Conservation (phyloP, 1,140 invertebrate species). For the Trypoxylus dichotomus region DNA sequence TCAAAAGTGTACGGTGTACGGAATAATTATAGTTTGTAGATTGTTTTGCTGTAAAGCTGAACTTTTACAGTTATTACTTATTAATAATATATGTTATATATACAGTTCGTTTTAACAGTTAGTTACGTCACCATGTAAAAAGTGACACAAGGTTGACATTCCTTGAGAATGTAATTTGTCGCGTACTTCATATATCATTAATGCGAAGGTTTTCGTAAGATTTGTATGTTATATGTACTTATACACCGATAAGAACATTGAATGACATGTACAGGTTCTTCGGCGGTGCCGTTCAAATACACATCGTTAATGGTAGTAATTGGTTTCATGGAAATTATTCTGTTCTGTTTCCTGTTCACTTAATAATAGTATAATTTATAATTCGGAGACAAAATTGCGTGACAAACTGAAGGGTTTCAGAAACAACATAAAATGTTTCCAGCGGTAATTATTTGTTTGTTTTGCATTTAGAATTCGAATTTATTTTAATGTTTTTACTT, state of each 20-base stretch:
- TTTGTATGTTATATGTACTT: neutral
- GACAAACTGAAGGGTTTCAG: too few relatives aligned
- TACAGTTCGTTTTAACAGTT: neutral
- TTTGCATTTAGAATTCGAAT: too few relatives aligned
- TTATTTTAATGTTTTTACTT: too few relatives aligned
- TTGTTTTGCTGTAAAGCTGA: neutral
- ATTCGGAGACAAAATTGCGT: too few relatives aligned
- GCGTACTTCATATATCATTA: constrained; percentile 1
- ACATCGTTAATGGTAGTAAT: neutral
- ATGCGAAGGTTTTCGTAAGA: neutral
- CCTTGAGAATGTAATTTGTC: constrained; percentile 7
- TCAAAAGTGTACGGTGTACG: neutral
- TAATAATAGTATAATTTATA: too few relatives aligned
- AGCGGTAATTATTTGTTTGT: too few relatives aligned
- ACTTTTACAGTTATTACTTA: neutral
- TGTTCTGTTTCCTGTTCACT: neutral
- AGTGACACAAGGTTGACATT: constrained; percentile 19
- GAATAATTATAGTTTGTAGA: neutral
- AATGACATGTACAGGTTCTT: neutral
- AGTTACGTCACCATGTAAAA: neutral
- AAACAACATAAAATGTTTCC: too few relatives aligned
- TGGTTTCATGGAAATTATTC: neutral
- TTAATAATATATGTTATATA: neutral
- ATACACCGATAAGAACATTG: neutral
- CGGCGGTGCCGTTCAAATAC: neutral